Conservation (phyloP, 2,888 invertebrate species). For the Macrophya alboannulata region DNA sequence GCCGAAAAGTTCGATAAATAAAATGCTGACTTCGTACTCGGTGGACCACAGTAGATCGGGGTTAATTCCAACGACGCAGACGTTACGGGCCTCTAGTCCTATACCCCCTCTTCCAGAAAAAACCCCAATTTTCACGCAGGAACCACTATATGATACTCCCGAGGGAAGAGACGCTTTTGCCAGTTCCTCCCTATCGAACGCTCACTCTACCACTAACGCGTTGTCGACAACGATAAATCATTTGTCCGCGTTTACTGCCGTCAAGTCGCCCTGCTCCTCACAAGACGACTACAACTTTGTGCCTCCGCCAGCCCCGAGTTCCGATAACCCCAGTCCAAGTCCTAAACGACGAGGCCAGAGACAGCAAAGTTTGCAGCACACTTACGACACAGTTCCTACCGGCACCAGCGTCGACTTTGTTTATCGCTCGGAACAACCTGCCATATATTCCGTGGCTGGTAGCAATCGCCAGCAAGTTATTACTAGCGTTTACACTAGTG, state of each 20-base stretch:
- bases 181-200: constrained; percentile 57
- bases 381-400: constrained; percentile 72
- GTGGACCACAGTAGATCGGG: constrained; percentile 72
- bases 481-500: constrained; percentile 89
- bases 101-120: constrained; percentile 74
- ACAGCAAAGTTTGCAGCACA: constrained; percentile 74
- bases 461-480: constrained; percentile 87
- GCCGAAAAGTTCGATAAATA: constrained; percentile 84
- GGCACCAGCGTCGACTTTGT: constrained; percentile 78
- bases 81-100: constrained; percentile 70
- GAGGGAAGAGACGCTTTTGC: constrained; percentile 75
- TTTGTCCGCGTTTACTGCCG: constrained; percentile 82
- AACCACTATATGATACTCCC: constrained; percentile 77
- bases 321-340: constrained; percentile 79
- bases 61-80: constrained; percentile 68
- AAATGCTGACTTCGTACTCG: constrained; percentile 75
- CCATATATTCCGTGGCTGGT: constrained; percentile 89
- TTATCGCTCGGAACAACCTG: constrained; percentile 83
- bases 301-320: constrained; percentile 81
- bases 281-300: constrained; percentile 81
- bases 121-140: constrained; percentile 69
- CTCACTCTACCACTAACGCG: constrained; percentile 66
- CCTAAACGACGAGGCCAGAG: constrained; percentile 80
- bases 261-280: constrained; percentile 81
- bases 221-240: constrained; percentile 78